Evolutionary conservation across 2,888 invertebrate genomes (phyloP).

Genomic region (Cosmia trapezina): DNA sequence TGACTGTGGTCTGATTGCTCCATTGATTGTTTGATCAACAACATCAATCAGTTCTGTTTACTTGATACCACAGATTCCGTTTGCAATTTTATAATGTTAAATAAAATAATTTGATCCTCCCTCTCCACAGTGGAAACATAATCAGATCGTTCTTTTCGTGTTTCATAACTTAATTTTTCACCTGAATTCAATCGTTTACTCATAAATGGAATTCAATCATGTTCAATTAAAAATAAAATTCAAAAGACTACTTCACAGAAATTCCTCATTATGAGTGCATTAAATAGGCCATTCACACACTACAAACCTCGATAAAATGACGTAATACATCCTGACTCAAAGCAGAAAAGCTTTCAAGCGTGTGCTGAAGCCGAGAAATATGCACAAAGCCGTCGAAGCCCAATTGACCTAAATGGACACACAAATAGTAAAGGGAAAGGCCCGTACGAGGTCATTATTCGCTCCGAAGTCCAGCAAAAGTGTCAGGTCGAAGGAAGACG

Average conservation of each 20-base stretch:
- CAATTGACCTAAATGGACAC: slow-evolving; percentile 89
- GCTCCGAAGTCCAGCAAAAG: slow-evolving; percentile 84
- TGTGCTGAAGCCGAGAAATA: slow-evolving; percentile 78
- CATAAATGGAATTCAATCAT: neutral
- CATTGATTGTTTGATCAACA: slow-evolving; percentile 30
- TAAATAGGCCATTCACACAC: slow-evolving; percentile 48
- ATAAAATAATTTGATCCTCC: neutral
- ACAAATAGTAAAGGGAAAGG: slow-evolving; percentile 86
- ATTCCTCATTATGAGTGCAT: slow-evolving; percentile 1
- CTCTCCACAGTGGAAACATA: too few relatives aligned
- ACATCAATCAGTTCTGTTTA: slow-evolving; percentile 21
- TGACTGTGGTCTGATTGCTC: slow-evolving; percentile 20
- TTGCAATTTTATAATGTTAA: slow-evolving; percentile 14
- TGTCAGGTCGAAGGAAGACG: slow-evolving; percentile 85
- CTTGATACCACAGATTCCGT: neutral
- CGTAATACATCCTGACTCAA: slow-evolving; percentile 67
- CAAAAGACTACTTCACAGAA: neutral
- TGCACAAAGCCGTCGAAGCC: slow-evolving; percentile 85
- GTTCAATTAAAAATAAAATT: slow-evolving; percentile 2
- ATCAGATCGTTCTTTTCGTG: too few relatives aligned
- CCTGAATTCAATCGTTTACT: neutral
- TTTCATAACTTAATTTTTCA: too few relatives aligned
- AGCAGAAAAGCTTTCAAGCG: slow-evolving; percentile 86
- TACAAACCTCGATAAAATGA: slow-evolving; percentile 66
- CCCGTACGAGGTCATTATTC: slow-evolving; percentile 85